Conservation (phyloP, 2,888 invertebrate genomes). For the Cephus pygmeus region DNA sequence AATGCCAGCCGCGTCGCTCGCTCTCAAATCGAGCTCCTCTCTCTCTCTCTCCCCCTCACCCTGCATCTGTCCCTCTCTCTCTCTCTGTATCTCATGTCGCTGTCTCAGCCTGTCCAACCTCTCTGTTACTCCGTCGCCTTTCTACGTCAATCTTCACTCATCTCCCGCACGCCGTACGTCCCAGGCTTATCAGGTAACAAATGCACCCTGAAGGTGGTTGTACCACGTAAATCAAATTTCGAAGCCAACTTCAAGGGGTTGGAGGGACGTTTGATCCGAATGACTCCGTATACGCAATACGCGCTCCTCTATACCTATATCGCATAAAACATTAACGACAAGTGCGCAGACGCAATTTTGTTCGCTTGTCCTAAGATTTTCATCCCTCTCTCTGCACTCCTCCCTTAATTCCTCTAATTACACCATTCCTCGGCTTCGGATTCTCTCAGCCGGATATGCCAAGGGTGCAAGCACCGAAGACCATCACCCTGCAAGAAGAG, state of each 20-base stretch:
- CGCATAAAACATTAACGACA: background rate
- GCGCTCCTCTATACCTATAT: background rate
- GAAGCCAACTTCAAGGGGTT: background rate
- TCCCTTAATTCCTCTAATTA: background rate
- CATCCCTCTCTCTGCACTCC: background rate
- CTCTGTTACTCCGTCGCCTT: conserved; percentile 32
- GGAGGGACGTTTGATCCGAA: background rate
- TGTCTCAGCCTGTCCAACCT: conserved; percentile 27
- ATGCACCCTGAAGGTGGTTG: too few relatives aligned
- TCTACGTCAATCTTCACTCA: conserved; percentile 3
- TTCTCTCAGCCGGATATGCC: background rate
- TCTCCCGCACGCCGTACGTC: too few relatives aligned
- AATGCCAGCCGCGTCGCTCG: conserved; percentile 54
- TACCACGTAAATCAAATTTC: background rate
- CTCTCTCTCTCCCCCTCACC: background rate
- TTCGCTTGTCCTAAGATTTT: background rate
- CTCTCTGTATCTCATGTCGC: conserved; percentile 3
- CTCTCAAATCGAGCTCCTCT: conserved; percentile 49
- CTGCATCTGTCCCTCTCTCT: conserved; percentile 16
- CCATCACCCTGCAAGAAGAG: background rate
- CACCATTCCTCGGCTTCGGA: background rate
- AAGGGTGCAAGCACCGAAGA: background rate
- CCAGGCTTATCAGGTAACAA: too few relatives aligned
- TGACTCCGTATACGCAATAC: too few relatives aligned
- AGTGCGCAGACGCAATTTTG: background rate